A percentile compares a stretch with the other conserved stretches of the same genome.
phyloP scores from a whole-genome alignment of 2,797 vertebrate species.

The Poeciliopsis presidionis region DNA sequence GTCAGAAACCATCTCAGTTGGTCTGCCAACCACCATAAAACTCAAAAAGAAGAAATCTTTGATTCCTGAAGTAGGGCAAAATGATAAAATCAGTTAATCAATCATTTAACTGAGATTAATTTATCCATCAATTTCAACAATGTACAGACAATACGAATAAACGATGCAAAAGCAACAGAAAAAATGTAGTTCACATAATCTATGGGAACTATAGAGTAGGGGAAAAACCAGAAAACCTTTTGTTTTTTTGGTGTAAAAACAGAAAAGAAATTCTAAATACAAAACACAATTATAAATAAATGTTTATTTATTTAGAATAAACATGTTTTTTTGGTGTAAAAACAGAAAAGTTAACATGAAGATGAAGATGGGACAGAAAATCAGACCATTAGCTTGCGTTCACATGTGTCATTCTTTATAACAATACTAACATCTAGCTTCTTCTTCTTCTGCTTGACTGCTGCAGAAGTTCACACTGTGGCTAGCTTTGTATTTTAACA shows the following conservation, averaged over 20 bases:
- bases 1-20: too few relatives aligned
- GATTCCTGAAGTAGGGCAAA: background rate
- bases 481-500: constrained; percentile 31
- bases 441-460: constrained; percentile 43
- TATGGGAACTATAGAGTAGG: too few relatives aligned
- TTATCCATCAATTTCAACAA: background rate
- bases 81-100: background rate
- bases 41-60: background rate
- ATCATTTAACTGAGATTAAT: background rate
- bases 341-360: background rate
- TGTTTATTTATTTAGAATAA: too few relatives aligned
- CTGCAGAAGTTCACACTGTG: constrained; percentile 20
- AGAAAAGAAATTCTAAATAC: too few relatives aligned
- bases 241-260: too few relatives aligned
- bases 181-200: too few relatives aligned
- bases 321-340: background rate
- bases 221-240: too few relatives aligned
- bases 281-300: too few relatives aligned
- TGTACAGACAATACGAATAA: background rate
- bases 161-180: background rate
- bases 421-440: constrained; percentile 13
- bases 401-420: background rate
- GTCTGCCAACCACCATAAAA: too few relatives aligned
- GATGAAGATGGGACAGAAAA: background rate
- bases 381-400: background rate